Evolutionary conservation across 2,797 vertebrate genomes (phyloP).

Genomic region (Chelon labrosus): DNA sequence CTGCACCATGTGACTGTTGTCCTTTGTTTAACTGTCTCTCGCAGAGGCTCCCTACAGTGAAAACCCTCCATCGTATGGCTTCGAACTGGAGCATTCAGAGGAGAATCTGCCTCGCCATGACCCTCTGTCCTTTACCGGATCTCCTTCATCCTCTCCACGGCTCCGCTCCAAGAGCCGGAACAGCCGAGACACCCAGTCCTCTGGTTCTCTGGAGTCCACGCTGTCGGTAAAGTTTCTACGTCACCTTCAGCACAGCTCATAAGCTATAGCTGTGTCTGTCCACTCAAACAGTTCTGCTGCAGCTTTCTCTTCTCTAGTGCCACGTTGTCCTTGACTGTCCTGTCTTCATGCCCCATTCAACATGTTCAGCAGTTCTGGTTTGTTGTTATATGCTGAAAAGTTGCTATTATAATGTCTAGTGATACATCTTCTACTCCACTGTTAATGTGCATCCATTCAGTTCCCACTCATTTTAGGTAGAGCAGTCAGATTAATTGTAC

Average conservation of each 20-base stretch:
- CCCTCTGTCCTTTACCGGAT: constrained; percentile 89
- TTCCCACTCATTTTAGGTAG: constrained; percentile 6
- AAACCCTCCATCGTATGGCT: constrained; percentile 86
- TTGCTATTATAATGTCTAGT: background rate
- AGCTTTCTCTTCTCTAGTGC: constrained; percentile 11
- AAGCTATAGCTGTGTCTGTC: background rate
- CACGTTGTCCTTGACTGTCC: constrained; percentile 24
- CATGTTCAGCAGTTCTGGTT: constrained; percentile 3
- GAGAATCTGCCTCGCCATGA: constrained; percentile 86
- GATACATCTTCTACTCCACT: background rate
- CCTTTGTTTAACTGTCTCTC: constrained; percentile 53
- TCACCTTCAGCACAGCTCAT: background rate
- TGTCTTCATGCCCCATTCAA: constrained; percentile 21
- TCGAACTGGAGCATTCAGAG: constrained; percentile 87
- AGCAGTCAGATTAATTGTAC: background rate
- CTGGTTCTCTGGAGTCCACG: constrained; percentile 88
- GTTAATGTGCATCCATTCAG: background rate
- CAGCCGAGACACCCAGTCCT: constrained; percentile 87
- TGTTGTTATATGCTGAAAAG: background rate
- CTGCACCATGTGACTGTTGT: constrained; percentile 57
- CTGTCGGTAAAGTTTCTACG: constrained; percentile 86
- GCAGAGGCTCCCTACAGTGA: constrained; percentile 89
- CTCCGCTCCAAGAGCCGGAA: constrained; percentile 89
- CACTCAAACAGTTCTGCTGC: constrained; percentile 1
- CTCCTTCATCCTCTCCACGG: constrained; percentile 89